Base-by-base conservation (phyloP, 2,113 vertebrate genomes). In the Ophiodon elongatus region DNA sequence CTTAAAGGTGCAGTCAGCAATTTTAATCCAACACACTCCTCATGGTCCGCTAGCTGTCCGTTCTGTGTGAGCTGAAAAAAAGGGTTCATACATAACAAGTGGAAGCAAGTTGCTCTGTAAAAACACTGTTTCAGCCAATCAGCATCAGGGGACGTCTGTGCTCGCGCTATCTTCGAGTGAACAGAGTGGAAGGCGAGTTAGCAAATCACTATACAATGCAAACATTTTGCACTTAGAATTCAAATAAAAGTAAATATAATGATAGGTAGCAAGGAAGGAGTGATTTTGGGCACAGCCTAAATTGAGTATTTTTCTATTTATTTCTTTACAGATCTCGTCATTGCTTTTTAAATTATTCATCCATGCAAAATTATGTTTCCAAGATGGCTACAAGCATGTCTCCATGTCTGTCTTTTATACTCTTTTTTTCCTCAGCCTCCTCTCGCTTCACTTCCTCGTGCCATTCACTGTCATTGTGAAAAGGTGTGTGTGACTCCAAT, bases 401-500 rank as follows among this genome's bases (percentile, higher is more conserved):
- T 86, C 29, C 15, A 15, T 59, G 73, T 79, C 66, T 67, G 19
- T 50, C 37, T 78, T 68, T 54, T 79, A 27, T 52, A 21, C 60
- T 57, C 45, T 57, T 35, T 47, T 54, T 65, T 39, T 45, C 15
- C 9, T n/a, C 57, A 67, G 35, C 37, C 45, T 70, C 29, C 27
- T 39, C 74, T 65, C 4, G 7, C 57, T 88, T 89, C 83, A 76
- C 80, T 69, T 70, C 72, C 73, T 79, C 27, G 7, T 88, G 77
- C 79, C 79, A 77, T 77, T 89, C 81, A 82, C 73, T 88, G 84
- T 85, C 80, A 85, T 73, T 86, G 85, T 83, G 85, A 89, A 88
- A 88, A 84, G 78, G 86, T 89, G 85, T 84, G 67, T 90, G 66
- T 87, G 85, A 86, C 89, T 89, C 73, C 76, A 76, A 90, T 85